A percentile compares a stretch with the other conserved stretches of the same genome.
Conservation (phyloP, 2,888 invertebrate genomes). For the Hetaerina titia region DNA sequence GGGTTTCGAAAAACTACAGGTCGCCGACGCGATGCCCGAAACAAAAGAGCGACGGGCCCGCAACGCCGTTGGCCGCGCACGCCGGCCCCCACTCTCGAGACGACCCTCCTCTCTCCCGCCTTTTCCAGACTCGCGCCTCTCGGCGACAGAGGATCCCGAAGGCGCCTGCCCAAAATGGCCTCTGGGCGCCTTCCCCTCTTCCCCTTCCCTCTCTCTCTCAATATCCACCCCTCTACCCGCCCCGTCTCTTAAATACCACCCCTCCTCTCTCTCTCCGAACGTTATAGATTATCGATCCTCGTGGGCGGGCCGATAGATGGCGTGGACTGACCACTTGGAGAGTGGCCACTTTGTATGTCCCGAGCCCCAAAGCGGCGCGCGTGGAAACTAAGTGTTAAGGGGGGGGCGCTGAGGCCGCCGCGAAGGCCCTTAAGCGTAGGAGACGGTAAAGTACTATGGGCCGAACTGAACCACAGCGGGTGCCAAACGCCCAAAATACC, state of each 20-base stretch:
- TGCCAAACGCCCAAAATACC: no score
- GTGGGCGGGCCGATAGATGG: conserved; percentile 51
- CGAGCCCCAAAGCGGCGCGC: conserved; percentile 37
- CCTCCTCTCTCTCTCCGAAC: neutral
- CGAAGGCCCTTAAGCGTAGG: no score
- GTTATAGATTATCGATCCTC: conserved; percentile 58
- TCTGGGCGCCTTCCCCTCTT: neutral
- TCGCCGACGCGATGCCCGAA: neutral
- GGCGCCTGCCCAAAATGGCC: conserved; percentile 55
- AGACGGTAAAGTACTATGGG: no score
- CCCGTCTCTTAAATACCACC: neutral
- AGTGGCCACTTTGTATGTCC: neutral
- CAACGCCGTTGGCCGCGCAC: neutral
- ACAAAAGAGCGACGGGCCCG: neutral
- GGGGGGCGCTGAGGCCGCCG: neutral
- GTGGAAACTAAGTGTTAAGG: conserved; percentile 16
- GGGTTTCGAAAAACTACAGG: no score
- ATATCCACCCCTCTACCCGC: neutral
- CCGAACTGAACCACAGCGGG: no score
- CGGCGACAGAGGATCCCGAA: conserved; percentile 10
- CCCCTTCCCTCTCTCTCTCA: no score
- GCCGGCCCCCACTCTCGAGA: no score
- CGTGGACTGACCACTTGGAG: conserved; percentile 45
- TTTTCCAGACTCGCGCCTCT: conserved; percentile 43
- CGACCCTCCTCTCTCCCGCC: conserved; percentile 2